Percentiles rank a stretch among this genome's conserved stretches.
These are phyloP conservation scores for Vidua macroura DNA, from an alignment of 2,113 vertebrate genomes.

Conservation along the genomic window DNA sequence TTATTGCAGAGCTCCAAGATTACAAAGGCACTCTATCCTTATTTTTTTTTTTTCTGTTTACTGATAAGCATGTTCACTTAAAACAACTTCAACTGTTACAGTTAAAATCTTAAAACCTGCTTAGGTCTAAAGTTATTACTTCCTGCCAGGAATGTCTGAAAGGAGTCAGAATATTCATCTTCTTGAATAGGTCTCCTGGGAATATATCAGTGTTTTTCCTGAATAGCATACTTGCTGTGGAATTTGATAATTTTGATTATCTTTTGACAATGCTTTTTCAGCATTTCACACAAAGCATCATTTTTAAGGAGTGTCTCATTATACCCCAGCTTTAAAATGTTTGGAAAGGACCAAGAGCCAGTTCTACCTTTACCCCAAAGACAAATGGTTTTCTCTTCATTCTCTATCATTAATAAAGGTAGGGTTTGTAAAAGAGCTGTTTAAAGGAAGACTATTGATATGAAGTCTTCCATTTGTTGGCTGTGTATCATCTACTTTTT, in stretches of 20 bases:
- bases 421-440: background rate
- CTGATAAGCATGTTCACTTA: background rate
- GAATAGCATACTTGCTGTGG: background rate
- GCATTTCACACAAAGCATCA: background rate
- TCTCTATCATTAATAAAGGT: background rate
- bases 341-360: background rate
- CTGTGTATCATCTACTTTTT: background rate
- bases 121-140: slow-evolving; percentile 33
- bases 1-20: background rate
- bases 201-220: slow-evolving; percentile 10
- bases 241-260: background rate
- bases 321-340: background rate
- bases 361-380: background rate
- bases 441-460: background rate
- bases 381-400: background rate
- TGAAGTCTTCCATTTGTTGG: background rate
- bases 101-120: slow-evolving; percentile 21
- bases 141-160: slow-evolving; percentile 11
- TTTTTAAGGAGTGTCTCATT: background rate
- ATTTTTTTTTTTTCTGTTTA: slow-evolving; percentile 6
- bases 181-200: slow-evolving; percentile 2
- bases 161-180: slow-evolving; percentile 33
- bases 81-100: background rate
- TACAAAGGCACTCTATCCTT: background rate
- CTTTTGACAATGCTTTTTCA: background rate